A percentile compares a stretch with the other conserved stretches of the same genome.
Conservation (phyloP, 2,888 invertebrate species). For the Scrobipalpa atriplicella region DNA sequence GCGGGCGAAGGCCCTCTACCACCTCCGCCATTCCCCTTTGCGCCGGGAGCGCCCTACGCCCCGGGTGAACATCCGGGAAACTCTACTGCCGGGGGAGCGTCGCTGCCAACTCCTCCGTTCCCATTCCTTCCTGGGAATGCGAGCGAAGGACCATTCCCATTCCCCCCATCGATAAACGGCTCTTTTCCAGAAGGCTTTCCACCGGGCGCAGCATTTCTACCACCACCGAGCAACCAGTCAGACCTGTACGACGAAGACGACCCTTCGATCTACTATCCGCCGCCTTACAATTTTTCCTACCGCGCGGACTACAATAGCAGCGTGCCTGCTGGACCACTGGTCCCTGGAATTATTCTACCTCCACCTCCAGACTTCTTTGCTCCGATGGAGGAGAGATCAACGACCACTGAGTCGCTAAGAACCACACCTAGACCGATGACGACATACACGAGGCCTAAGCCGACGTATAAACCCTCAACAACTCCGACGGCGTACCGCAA, state of each 20-base stretch:
- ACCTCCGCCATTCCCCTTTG: constrained; percentile 83
- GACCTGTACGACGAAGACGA: constrained; percentile 94
- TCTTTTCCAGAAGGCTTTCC: constrained; percentile 82
- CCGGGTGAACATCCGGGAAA: constrained; percentile 85
- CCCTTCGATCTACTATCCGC: constrained; percentile 95
- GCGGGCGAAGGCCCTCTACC: constrained; percentile 80
- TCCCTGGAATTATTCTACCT: constrained; percentile 93
- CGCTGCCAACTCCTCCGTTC: constrained; percentile 84
- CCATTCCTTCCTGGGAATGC: constrained; percentile 84
- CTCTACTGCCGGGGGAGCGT: constrained; percentile 85
- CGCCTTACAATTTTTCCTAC: constrained; percentile 94
- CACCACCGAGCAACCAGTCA: constrained; percentile 88
- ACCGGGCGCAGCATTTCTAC: constrained; percentile 82
- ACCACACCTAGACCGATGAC: constrained; percentile 58
- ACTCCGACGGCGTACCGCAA: constrained; percentile 61
- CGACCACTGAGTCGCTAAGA: constrained; percentile 59
- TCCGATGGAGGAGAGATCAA: constrained; percentile 82
- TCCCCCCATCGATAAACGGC: constrained; percentile 82
- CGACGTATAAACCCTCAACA: constrained; percentile 61
- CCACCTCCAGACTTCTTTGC: constrained; percentile 95
- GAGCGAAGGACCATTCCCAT: constrained; percentile 81
- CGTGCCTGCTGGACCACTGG: constrained; percentile 92
- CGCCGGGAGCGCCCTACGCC: constrained; percentile 81
- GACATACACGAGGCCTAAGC: constrained; percentile 60
- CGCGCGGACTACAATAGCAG: constrained; percentile 89